phyloP scores from a whole-genome alignment of 2,888 invertebrate species.

The Drosophila formosana region DNA sequence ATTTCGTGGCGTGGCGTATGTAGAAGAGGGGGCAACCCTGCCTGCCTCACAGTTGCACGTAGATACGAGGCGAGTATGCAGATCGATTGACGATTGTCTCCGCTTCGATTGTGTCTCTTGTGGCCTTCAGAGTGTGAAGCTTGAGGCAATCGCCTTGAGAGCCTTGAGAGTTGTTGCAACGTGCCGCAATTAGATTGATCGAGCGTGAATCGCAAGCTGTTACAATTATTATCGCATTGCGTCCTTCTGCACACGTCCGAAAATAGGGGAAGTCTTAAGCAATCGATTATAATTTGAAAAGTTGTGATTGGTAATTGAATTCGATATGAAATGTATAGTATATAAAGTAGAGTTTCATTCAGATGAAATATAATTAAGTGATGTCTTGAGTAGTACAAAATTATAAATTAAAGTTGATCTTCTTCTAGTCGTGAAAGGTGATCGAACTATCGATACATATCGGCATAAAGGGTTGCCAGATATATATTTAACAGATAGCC shows the following conservation, averaged over 20 bases:
- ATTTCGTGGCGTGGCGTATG: conserved; percentile 15
- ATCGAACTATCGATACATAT: too few relatives aligned
- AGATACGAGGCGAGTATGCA: conserved; percentile 34
- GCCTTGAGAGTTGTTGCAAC: conserved; percentile 19
- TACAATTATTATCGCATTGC: conserved; percentile 16
- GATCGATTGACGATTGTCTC: conserved; percentile 56
- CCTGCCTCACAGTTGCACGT: conserved; percentile 25
- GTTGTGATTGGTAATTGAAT: background rate
- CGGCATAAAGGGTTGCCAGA: too few relatives aligned
- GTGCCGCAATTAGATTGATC: conserved; percentile 53
- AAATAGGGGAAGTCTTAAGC: background rate
- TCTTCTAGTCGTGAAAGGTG: too few relatives aligned
- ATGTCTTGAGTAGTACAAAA: too few relatives aligned
- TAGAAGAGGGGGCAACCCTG: conserved; percentile 2
- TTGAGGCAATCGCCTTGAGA: conserved; percentile 66
- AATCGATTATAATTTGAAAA: conserved; percentile 9
- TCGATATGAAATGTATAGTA: too few relatives aligned
- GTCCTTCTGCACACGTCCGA: background rate
- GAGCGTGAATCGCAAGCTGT: conserved; percentile 31
- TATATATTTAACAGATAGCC: too few relatives aligned
- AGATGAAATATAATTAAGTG: too few relatives aligned
- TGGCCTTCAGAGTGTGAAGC: conserved; percentile 77
- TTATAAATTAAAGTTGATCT: too few relatives aligned
- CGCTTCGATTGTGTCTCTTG: conserved; percentile 19
- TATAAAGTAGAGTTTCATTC: too few relatives aligned